phyloP scores from a whole-genome alignment of 2,888 invertebrate species.

The Pseudolycoriella hygida region DNA sequence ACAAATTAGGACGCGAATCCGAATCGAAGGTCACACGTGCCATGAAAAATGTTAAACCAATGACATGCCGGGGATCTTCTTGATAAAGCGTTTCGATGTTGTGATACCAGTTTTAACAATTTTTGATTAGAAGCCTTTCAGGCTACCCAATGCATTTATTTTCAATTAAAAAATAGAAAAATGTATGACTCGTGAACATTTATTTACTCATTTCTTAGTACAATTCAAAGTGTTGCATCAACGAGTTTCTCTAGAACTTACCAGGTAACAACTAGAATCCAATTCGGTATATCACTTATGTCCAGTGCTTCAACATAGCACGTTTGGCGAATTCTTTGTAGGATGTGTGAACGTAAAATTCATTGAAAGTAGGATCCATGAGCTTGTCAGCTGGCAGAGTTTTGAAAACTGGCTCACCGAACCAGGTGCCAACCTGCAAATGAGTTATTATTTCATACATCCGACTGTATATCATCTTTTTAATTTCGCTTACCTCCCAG shows the following conservation, averaged over 20 bases:
- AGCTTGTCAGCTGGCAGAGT: constrained; percentile 44
- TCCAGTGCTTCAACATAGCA: background rate
- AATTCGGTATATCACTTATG: background rate
- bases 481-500: constrained; percentile 40
- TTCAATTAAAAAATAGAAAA: too few relatives aligned
- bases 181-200: too few relatives aligned
- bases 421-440: constrained; percentile 56
- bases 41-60: constrained; percentile 5
- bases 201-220: too few relatives aligned
- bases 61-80: background rate
- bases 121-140: too few relatives aligned
- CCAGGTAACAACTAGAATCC: too few relatives aligned
- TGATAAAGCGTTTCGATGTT: too few relatives aligned
- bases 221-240: too few relatives aligned
- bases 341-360: constrained; percentile 52
- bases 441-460: constrained; percentile 15
- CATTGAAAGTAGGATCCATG: constrained; percentile 42
- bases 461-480: background rate
- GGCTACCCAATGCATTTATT: too few relatives aligned
- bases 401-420: constrained; percentile 66
- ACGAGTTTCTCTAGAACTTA: too few relatives aligned
- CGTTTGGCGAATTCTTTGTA: constrained; percentile 17
- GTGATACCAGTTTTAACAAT: too few relatives aligned
- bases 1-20: constrained; percentile 48
- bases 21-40: constrained; percentile 55